These are phyloP conservation scores for Noctilio leporinus DNA, from an alignment of 2,113 vertebrate genomes.

Conservation along the genomic window DNA sequence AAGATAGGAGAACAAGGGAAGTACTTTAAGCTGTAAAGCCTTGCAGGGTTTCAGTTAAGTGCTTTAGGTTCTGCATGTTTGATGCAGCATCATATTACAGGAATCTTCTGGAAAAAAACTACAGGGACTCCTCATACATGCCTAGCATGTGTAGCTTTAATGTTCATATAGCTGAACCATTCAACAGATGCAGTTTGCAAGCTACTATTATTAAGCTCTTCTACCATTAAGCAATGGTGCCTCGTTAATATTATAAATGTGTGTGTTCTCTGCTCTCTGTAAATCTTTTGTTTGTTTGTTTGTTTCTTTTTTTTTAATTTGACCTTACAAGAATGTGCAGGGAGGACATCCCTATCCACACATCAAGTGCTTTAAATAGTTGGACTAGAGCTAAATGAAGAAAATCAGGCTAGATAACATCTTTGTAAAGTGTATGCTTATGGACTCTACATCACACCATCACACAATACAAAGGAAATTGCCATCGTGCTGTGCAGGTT, in stretches of 20 bases:
- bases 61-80: slow-evolving; percentile 72
- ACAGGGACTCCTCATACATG: slow-evolving; percentile 67
- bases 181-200: slow-evolving; percentile 62
- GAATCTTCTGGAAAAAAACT: slow-evolving; percentile 68
- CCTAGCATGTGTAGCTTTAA: slow-evolving; percentile 70
- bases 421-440: slow-evolving; percentile 47
- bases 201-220: slow-evolving; percentile 68
- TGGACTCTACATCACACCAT: slow-evolving; percentile 35
- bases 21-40: slow-evolving; percentile 30
- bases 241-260: slow-evolving; percentile 58
- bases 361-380: slow-evolving; percentile 61
- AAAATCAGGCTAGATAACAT: slow-evolving; percentile 42
- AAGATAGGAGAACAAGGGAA: slow-evolving; percentile 44
- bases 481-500: slow-evolving; percentile 17
- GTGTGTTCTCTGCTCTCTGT: slow-evolving; percentile 51
- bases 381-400: slow-evolving; percentile 28
- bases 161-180: slow-evolving; percentile 58
- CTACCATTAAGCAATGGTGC: slow-evolving; percentile 65
- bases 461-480: slow-evolving; percentile 64
- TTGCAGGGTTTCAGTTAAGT: slow-evolving; percentile 39
- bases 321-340: slow-evolving; percentile 32
- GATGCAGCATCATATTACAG: slow-evolving; percentile 72
- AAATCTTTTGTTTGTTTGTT: slow-evolving; percentile 50
- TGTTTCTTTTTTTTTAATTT: not conserved
- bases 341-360: slow-evolving; percentile 43